Evolutionary conservation across 1,140 invertebrate species (phyloP), one percentile per base, ranked within the genome.

Genomic region (Drosophila saltans): DNA sequence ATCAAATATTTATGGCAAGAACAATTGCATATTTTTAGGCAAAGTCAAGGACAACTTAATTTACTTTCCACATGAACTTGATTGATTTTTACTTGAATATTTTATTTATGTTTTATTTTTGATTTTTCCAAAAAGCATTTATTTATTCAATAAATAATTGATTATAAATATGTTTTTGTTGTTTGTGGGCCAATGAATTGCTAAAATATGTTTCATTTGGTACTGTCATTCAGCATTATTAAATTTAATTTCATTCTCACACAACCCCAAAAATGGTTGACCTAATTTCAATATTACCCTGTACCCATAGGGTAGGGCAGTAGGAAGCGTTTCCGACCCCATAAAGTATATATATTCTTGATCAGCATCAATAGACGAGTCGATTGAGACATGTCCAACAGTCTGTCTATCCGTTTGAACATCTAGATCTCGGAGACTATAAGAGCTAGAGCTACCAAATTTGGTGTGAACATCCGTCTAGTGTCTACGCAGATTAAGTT

Each of bases 171-270:
- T 10, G 8, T 52, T 52, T 52, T 3, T 26, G 21, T 2, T 10
- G 8, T 52, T 52, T 52, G 0, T 26, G 21, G 4, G 8, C 10
- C 21, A 52, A 52, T 52, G 45, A 52, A 10, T 52, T 52, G 45
- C 45, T 26, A 52, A 52, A 52, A 52, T 9, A 2, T 1, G 3
- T 52, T 21, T 9, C 21, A 10, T 52, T 52, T 52, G 45, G 10
- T 52, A 52, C 21, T 52, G 45, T 52, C 45, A 52, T 52, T 24
- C 21, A 52, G n/a, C 24, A 24, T 52, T 52, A 52, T 52, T 52
- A 26, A 52, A 52, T 52, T 52, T 26, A 48, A 8, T 48, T 21
- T 48, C 36, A 39, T 39, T 6, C 7, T 39, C 0, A 30, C 36
- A 1, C 3, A 6, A 39, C 36, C 36, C 30, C 56, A 7, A 11